These are phyloP conservation scores for Vultur gryphus DNA, from an alignment of 2,797 vertebrate genomes.

Conservation along the genomic window DNA sequence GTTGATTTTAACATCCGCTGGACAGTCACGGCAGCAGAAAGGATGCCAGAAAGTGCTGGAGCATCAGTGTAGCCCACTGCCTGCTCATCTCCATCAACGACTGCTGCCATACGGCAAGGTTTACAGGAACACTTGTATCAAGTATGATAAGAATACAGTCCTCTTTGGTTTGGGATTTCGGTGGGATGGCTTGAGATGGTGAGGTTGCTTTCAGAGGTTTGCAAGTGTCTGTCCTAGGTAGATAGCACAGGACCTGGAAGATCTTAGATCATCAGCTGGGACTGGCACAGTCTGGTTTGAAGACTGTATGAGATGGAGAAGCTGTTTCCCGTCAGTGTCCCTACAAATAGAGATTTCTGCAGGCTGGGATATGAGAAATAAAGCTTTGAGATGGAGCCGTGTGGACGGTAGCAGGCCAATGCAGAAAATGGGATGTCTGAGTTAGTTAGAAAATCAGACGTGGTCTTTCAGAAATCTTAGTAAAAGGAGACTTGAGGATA, in stretches of 20 bases:
- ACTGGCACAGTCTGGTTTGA: not conserved
- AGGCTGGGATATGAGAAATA: not conserved
- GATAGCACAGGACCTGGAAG: not conserved
- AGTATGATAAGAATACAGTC: no score
- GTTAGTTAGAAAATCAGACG: not conserved
- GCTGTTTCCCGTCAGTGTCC: not conserved
- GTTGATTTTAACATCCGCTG: not conserved
- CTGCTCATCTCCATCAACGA: not conserved
- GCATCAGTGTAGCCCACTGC: fast-evolving
- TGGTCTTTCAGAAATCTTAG: not conserved
- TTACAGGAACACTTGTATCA: not conserved
- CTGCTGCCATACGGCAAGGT: not conserved
- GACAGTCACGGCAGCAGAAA: not conserved
- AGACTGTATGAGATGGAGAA: not conserved
- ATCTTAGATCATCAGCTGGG: not conserved
- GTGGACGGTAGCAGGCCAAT: not conserved
- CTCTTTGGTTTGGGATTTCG: not conserved
- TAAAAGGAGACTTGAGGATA: not conserved
- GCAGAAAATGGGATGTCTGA: not conserved
- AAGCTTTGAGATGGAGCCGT: not conserved
- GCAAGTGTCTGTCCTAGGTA: not conserved
- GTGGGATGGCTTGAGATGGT: not conserved
- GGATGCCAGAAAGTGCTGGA: not conserved
- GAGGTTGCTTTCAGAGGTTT: not conserved
- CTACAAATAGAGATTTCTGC: not conserved